Conservation (phyloP, 1,140 invertebrate genomes). For the Brachystomella parvula region DNA sequence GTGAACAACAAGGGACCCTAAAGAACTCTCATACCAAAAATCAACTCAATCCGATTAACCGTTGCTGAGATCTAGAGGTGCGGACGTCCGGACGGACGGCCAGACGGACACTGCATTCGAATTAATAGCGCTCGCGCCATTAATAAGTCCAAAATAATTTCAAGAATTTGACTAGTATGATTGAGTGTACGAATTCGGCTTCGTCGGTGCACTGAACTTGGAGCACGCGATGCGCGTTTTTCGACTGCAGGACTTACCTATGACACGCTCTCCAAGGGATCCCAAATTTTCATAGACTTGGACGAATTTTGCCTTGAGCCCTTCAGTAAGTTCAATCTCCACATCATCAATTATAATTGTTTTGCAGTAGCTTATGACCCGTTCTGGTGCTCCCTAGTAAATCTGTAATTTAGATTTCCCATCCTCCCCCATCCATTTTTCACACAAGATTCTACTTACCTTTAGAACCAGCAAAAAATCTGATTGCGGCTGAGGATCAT, state of each 20-base stretch:
- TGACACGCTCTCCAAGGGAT: slow-evolving; percentile 57
- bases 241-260: slow-evolving; percentile 41
- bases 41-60: too few relatives aligned
- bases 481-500: slow-evolving; percentile 46
- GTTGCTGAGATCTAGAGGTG: too few relatives aligned
- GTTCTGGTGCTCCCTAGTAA: slow-evolving; percentile 54
- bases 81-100: neutral
- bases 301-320: slow-evolving; percentile 53
- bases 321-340: slow-evolving; percentile 49
- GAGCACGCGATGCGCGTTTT: too few relatives aligned
- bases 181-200: too few relatives aligned
- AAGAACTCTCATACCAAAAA: too few relatives aligned
- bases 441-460: slow-evolving; percentile 35
- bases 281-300: slow-evolving; percentile 59
- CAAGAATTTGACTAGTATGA: neutral
- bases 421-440: neutral
- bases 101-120: too few relatives aligned
- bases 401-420: neutral
- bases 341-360: slow-evolving; percentile 53
- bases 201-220: too few relatives aligned
- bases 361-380: slow-evolving; percentile 55
- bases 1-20: neutral
- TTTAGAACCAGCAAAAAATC: slow-evolving; percentile 57
- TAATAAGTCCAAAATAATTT: neutral
- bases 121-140: too few relatives aligned